Evolutionary conservation across 2,113 vertebrate species (phyloP), one percentile per base, ranked within the genome.

Genomic region (Columba livia): DNA sequence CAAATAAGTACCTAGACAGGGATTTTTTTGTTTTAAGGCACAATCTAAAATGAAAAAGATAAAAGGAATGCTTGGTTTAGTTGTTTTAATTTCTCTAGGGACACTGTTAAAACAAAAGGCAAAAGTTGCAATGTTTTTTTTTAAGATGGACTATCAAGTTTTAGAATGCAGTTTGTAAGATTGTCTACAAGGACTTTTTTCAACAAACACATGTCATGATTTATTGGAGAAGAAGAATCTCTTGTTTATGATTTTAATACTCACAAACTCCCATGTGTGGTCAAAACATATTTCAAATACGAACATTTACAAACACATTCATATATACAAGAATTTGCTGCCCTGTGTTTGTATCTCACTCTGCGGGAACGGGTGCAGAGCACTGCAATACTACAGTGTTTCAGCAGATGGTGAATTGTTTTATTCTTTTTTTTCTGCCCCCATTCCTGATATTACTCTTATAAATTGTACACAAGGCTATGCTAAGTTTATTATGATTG

Each of bases 71-170:
- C 53, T 86, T 80, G 9, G 11, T 40, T 60, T 20, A 2, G n/a
- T 60, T 90, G 31, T 61, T 88, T 88, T 62, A 72, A 66, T 91
- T 95, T 91, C 54, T 88, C 54, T 77, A 73, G 42, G 14, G 64
- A 80, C 16, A 32, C 15, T 72, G 12, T 62, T 67, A 85, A 90
- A 89, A 64, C 12, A 72, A 88, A 75, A 83, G 6, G 5, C 42
- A 73, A 79, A 50, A 0, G 15, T 36, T 82, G 70, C 42, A 77
- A 23, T 57, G 16, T 3, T 0, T 61, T 15, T 75, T 65, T 78
- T 42, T 38, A 58, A 65, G 25, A 54, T 15, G 36, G 38, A 53
- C 17, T 42, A 28, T 11, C 11, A 14, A 31, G 7, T 58, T 84
- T 88, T 28, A 75, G 24, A 57, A 92, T 44, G 25, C 6, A 77